phyloP scores from a whole-genome alignment of 2,113 vertebrate genomes.

The Ameiurus melas region DNA sequence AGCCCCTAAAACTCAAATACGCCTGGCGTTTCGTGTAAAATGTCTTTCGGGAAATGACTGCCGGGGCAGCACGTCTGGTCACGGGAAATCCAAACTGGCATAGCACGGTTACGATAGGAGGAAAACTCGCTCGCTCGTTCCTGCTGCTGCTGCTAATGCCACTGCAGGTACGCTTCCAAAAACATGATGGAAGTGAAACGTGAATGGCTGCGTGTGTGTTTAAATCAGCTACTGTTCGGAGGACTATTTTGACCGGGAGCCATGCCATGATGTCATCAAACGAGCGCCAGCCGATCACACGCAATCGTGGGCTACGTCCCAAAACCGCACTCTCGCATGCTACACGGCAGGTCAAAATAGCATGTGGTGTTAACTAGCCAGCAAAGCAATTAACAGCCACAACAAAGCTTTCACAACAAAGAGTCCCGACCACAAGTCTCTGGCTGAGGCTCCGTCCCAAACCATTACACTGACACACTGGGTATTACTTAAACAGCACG shows the following conservation, averaged over 20 bases:
- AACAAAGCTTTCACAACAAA: not conserved
- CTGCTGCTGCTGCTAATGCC: not conserved
- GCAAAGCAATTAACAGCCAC: not conserved
- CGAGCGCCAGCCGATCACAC: not conserved
- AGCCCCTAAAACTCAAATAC: conserved; percentile 25
- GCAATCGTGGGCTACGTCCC: not conserved
- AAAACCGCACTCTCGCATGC: not conserved
- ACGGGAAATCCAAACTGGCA: conserved; percentile 38
- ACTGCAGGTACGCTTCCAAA: not conserved
- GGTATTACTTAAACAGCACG: not conserved
- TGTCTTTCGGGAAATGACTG: conserved; percentile 42
- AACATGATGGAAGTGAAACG: not conserved
- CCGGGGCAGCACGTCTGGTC: conserved; percentile 20
- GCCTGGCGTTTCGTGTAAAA: conserved; percentile 25
- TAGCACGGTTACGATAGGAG: not conserved
- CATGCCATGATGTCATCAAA: conserved; percentile 6
- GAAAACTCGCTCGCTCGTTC: not conserved
- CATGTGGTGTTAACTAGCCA: not conserved
- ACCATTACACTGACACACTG: not conserved
- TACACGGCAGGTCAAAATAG: not conserved
- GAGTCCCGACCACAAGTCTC: not conserved
- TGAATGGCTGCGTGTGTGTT: conserved; percentile 21
- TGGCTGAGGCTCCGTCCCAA: not conserved
- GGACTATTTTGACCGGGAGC: not conserved
- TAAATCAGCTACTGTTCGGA: conserved; percentile 18